Conservation (phyloP, 2,113 vertebrate genomes). For the Microcebus griseorufus region DNA sequence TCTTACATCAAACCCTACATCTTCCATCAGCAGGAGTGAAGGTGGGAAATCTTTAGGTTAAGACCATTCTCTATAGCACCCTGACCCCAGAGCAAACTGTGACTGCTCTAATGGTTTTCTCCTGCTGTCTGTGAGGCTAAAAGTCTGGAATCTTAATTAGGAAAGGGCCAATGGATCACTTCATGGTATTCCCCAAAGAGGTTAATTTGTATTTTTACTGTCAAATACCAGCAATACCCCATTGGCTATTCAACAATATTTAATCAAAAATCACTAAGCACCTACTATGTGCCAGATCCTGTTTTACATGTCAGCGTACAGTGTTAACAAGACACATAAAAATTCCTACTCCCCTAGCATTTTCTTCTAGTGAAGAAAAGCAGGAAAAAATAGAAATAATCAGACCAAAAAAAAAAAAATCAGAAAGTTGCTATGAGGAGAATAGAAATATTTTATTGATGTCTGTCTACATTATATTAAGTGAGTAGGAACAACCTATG, state of each 20-base stretch:
- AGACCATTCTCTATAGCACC: neutral
- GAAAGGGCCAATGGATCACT: constrained; percentile 19
- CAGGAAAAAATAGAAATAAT: neutral
- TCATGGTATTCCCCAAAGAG: constrained; percentile 14
- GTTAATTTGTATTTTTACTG: constrained; percentile 15
- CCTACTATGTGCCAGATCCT: neutral
- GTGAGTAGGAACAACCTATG: too few relatives aligned
- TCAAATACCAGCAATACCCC: neutral
- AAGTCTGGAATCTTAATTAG: constrained; percentile 52
- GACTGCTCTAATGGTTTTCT: constrained; percentile 57
- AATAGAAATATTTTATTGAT: too few relatives aligned
- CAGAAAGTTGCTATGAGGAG: too few relatives aligned
- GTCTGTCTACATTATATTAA: too few relatives aligned
- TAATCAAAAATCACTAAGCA: constrained; percentile 31
- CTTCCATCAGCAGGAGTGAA: neutral
- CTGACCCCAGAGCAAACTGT: constrained; percentile 51
- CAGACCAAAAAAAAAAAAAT: too few relatives aligned
- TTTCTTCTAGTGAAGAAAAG: constrained; percentile 22
- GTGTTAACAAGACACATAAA: neutral
- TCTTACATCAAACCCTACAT: neutral
- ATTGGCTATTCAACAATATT: neutral
- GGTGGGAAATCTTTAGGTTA: constrained; percentile 41
- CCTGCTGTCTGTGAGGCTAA: constrained; percentile 26
- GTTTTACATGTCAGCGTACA: neutral
- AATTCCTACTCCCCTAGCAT: neutral